Percentiles rank a stretch among this genome's conserved stretches.
phyloP scores from a whole-genome alignment of 2,888 invertebrate species.

The Oxystoma pomonae region DNA sequence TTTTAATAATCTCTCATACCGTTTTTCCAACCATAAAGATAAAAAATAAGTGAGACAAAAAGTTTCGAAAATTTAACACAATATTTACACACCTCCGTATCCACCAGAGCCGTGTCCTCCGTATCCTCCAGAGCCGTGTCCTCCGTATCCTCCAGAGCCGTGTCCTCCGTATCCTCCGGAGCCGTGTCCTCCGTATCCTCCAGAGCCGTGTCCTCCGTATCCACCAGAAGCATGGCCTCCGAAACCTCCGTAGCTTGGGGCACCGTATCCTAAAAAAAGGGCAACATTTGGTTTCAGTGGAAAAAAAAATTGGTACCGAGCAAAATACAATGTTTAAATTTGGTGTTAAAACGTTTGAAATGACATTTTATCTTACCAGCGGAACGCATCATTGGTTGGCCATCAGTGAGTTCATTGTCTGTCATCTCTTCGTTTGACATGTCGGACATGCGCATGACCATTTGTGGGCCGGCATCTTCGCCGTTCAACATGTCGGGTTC shows the following conservation, averaged over 20 bases:
- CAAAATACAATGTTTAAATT: no score
- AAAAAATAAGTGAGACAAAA: no score
- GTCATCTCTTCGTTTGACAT: constrained; percentile 11
- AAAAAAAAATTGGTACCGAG: no score
- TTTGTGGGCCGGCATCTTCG: constrained; percentile 10
- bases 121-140: constrained; percentile 6
- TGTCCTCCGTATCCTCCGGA: background rate
- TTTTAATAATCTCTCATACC: no score
- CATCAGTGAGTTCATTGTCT: background rate
- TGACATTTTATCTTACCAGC: constrained; percentile 3
- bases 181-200: background rate
- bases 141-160: background rate
- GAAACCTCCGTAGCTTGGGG: constrained; percentile 14
- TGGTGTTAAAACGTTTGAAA: no score
- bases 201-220: constrained; percentile 7
- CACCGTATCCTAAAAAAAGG: constrained; percentile 11
- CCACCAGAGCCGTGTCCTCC: constrained; percentile 4
- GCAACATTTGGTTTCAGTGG: background rate
- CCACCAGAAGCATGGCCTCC: constrained; percentile 14
- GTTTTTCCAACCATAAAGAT: no score
- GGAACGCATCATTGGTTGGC: constrained; percentile 7
- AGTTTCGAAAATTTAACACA: constrained; percentile 24
- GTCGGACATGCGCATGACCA: constrained; percentile 12
- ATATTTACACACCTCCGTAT: background rate
- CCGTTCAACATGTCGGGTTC: constrained; percentile 17